These are phyloP conservation scores for Chrosomus eos DNA, from an alignment of 2,797 vertebrate genomes.

Conservation along the genomic window DNA sequence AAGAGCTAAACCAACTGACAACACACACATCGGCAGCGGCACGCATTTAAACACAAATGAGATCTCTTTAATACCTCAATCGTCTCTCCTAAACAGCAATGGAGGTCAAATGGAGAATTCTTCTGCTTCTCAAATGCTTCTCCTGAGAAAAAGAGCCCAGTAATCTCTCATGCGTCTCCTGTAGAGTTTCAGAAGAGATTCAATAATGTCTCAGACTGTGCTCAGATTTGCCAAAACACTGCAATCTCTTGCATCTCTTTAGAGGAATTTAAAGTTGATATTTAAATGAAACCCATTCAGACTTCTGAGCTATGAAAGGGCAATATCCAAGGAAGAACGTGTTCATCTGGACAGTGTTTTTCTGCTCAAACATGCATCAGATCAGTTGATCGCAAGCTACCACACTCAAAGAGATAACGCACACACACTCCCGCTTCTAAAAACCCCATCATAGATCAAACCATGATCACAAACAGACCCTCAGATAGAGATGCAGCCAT, in stretches of 20 bases:
- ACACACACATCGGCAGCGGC: conserved; percentile 50
- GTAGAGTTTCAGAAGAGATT: not conserved
- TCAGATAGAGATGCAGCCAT: conserved; percentile 45
- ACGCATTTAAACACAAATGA: not conserved
- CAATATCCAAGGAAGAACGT: not conserved
- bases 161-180: not conserved
- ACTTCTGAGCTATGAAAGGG: not conserved
- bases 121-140: conserved; percentile 4
- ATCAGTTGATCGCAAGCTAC: conserved; percentile 1
- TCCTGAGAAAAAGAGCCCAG: not conserved
- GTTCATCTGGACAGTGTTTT: conserved; percentile 13
- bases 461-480: conserved; percentile 51
- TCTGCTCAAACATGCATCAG: conserved; percentile 13
- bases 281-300: not conserved
- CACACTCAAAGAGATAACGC: not conserved
- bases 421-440: conserved; percentile 50
- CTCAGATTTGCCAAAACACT: not conserved
- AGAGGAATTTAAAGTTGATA: not conserved
- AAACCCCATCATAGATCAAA: conserved; percentile 54
- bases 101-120: not conserved
- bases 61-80: conserved; percentile 13
- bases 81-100: not conserved
- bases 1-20: conserved; percentile 51
- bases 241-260: not conserved
- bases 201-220: not conserved